Conservation (phyloP, 2,797 vertebrate species). For the Sebastes nivosus region DNA sequence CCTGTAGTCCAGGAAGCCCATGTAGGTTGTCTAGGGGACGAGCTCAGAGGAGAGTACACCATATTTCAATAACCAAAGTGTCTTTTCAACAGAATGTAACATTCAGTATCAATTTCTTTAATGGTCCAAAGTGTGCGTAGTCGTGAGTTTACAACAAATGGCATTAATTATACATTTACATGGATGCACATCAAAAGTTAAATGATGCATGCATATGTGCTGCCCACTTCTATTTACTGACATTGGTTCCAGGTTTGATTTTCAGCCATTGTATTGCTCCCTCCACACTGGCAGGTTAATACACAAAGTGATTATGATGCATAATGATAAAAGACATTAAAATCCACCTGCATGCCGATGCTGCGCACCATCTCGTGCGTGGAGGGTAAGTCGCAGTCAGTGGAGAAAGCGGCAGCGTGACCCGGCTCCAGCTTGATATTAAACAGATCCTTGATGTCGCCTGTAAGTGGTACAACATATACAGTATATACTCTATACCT, state of each 20-base stretch:
- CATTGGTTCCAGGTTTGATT: neutral
- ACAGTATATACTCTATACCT: neutral
- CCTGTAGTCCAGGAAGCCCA: conserved; percentile 97
- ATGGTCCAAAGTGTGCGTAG: neutral
- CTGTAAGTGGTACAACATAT: neutral
- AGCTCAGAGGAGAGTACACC: conserved; percentile 27
- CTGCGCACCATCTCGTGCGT: conserved; percentile 92
- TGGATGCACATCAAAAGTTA: no score
- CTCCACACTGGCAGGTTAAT: neutral
- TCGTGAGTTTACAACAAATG: neutral
- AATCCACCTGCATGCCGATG: conserved; percentile 93
- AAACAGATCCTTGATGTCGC: conserved; percentile 91
- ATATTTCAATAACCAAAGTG: neutral
- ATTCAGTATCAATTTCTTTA: neutral
- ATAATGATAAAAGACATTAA: neutral
- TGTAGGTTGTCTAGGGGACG: conserved; percentile 90
- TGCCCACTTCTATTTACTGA: neutral
- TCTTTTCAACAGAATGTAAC: neutral
- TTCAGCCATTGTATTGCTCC: neutral
- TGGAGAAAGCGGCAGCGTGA: conserved; percentile 94
- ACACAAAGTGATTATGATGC: neutral
- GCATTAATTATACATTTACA: neutral
- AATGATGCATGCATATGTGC: no score
- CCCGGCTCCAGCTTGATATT: conserved; percentile 85
- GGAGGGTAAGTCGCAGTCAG: conserved; percentile 93